A percentile compares a stretch with the other conserved stretches of the same genome.
phyloP scores from a whole-genome alignment of 2,797 vertebrate genomes.

The Etheostoma perlongum region DNA sequence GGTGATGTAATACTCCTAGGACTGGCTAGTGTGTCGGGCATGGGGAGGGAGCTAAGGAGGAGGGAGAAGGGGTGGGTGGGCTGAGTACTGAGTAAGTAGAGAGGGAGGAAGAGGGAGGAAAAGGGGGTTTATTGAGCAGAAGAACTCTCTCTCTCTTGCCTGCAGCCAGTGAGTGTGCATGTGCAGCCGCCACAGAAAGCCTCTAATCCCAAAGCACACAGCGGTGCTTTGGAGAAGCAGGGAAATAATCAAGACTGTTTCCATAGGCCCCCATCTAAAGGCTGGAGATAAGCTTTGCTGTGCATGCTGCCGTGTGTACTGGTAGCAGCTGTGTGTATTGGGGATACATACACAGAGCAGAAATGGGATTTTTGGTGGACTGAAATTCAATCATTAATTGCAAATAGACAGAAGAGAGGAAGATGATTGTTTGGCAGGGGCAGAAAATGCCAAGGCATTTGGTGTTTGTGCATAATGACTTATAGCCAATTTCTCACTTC shows the following conservation, averaged over 20 bases:
- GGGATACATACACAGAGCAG: slow-evolving; percentile 81
- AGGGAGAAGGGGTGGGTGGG: slow-evolving; percentile 58
- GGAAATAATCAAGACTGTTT: slow-evolving; percentile 86
- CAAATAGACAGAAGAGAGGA: slow-evolving; percentile 83
- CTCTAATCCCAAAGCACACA: slow-evolving; percentile 88
- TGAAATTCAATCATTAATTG: slow-evolving; percentile 86
- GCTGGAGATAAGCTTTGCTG: slow-evolving; percentile 84
- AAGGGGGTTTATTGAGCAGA: slow-evolving; percentile 68
- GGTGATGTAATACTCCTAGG: slow-evolving; percentile 92
- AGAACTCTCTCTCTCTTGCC: slow-evolving; percentile 65
- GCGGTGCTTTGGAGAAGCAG: slow-evolving; percentile 84
- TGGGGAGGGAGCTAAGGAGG: slow-evolving; percentile 65
- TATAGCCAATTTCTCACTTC: slow-evolving; percentile 82
- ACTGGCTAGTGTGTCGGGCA: slow-evolving; percentile 87
- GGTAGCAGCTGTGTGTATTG: slow-evolving; percentile 80
- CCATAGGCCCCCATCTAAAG: slow-evolving; percentile 85
- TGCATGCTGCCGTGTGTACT: slow-evolving; percentile 79
- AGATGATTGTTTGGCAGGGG: slow-evolving; percentile 81
- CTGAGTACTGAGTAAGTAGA: slow-evolving; percentile 65
- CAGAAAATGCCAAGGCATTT: slow-evolving; percentile 82
- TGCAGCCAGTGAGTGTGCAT: slow-evolving; percentile 82
- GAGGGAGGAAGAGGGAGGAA: slow-evolving; percentile 14
- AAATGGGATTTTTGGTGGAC: slow-evolving; percentile 79
- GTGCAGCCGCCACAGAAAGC: slow-evolving; percentile 82
- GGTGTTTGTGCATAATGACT: slow-evolving; percentile 83